Evolutionary conservation across 1,140 invertebrate genomes (phyloP), one percentile per base, ranked within the genome.

Genomic region (Calliphora vicina): DNA sequence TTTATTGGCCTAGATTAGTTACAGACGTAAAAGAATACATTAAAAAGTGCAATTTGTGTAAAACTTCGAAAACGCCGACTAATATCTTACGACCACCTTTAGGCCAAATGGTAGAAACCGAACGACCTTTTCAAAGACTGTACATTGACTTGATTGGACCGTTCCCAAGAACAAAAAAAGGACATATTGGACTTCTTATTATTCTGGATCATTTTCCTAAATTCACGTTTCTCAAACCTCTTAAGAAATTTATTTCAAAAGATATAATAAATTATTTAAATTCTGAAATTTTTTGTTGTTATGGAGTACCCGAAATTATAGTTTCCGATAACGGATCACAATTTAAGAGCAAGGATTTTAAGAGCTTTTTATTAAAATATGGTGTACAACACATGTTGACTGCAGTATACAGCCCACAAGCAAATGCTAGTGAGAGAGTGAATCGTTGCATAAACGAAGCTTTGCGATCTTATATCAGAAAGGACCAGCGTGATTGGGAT

Each of bases 271-370:
- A 23, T 6, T 43, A 20, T 43, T 72, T 72, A 20, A 29, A 27
- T 3, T 29, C 29, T 4, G 29, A 72, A 20, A 29, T 82, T 42
- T 82, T 82, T 20, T 20, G 2, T 2, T 23, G 26, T 20, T 72
- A 29, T n/a, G 71, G 81, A 13, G 67, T 72, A 29, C 81, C 81
- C 8, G n/a, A 71, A 20, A 72, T 20, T 71, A 73, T 82, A 35
- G 35, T 82, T 1, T 71, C 26, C 4, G 81, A 82, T 13, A 82
- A 82, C n/a, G 81, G 81, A 6, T 71, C 26, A 67, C 84, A 84
- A 15, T 83, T 80, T 23, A 80, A 45, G n/a, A 43, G 20, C 13
- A 80, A 45, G 17, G 29, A 80, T n/a, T 80, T 80, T 80, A 35
- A 35, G 17, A 20, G 12, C 1, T 80, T 42, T 8, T 45, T 80